These are phyloP conservation scores for Hylyphantes graminicola DNA, from an alignment of 1,140 invertebrate species.

Conservation along the genomic window DNA sequence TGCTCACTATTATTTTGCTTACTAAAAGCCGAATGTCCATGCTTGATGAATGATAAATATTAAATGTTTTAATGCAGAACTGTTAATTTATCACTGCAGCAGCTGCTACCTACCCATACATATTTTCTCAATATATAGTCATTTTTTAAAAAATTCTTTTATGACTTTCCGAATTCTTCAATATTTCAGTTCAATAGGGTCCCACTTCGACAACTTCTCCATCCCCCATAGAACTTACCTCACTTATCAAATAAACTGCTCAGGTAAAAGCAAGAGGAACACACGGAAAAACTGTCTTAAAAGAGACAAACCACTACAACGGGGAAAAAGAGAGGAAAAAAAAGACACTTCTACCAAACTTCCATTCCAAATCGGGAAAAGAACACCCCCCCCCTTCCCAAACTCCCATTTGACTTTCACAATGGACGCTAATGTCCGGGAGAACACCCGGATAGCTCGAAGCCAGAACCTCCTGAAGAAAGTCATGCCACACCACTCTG, in stretches of 20 bases:
- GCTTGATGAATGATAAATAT: no score
- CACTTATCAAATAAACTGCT: neutral
- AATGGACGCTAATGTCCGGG: conserved; percentile 60
- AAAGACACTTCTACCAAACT: conserved; percentile 33
- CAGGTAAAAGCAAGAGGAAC: neutral
- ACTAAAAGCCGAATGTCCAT: no score
- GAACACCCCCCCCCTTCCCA: conserved; percentile 25
- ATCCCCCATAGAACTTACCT: no score
- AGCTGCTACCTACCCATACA: no score
- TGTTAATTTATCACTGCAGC: no score
- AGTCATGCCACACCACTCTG: conserved; percentile 37
- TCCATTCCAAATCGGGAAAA: conserved; percentile 38
- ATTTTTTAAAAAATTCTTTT: no score
- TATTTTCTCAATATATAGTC: no score
- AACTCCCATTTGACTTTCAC: conserved; percentile 60
- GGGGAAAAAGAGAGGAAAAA: conserved; percentile 8
- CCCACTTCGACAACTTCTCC: no score
- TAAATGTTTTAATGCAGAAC: no score
- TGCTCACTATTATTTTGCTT: no score
- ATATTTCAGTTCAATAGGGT: no score
- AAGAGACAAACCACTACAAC: neutral
- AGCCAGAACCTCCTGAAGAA: neutral
- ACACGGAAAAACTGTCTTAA: neutral
- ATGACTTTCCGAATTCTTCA: no score
- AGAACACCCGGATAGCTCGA: conserved; percentile 46